Evolutionary conservation across 2,888 invertebrate species (phyloP).

Genomic region (Melikaiella ostensackeni): DNA sequence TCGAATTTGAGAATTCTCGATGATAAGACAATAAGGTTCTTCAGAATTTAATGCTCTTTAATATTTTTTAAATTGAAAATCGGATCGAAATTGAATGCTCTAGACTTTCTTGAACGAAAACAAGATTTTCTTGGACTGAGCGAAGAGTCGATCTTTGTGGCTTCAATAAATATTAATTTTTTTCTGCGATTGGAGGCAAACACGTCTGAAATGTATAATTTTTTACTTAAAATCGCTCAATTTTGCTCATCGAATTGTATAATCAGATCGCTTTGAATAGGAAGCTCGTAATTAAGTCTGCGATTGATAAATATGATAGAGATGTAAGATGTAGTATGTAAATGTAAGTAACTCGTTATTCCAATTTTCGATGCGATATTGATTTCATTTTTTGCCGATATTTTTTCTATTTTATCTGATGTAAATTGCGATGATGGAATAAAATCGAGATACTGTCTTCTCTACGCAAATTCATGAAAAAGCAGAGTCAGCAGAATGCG

Average conservation of each 20-base stretch:
- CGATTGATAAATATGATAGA: slow-evolving; percentile 13
- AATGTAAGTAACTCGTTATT: slow-evolving; percentile 5
- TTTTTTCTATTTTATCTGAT: background rate
- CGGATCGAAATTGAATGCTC: no score
- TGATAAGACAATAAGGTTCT: no score
- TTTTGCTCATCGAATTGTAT: slow-evolving; percentile 19
- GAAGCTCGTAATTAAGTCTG: slow-evolving; percentile 3
- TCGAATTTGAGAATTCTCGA: no score
- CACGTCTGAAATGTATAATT: background rate
- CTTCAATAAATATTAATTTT: no score
- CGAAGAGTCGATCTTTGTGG: no score
- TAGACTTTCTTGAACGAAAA: no score
- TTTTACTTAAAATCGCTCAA: slow-evolving; percentile 22
- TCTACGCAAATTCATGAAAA: slow-evolving; percentile 26
- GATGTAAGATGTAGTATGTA: background rate
- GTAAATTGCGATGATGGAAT: slow-evolving; percentile 5
- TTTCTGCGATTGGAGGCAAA: no score
- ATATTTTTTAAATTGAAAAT: no score
- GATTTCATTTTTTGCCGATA: background rate
- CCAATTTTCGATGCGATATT: background rate
- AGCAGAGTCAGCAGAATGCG: slow-evolving; percentile 50
- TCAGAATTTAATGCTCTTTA: no score
- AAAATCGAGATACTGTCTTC: slow-evolving; percentile 17
- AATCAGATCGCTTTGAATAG: slow-evolving; percentile 18
- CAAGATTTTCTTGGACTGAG: no score